Evolutionary conservation across 2,797 vertebrate genomes (phyloP).

Genomic region (Tenualosa ilisha): DNA sequence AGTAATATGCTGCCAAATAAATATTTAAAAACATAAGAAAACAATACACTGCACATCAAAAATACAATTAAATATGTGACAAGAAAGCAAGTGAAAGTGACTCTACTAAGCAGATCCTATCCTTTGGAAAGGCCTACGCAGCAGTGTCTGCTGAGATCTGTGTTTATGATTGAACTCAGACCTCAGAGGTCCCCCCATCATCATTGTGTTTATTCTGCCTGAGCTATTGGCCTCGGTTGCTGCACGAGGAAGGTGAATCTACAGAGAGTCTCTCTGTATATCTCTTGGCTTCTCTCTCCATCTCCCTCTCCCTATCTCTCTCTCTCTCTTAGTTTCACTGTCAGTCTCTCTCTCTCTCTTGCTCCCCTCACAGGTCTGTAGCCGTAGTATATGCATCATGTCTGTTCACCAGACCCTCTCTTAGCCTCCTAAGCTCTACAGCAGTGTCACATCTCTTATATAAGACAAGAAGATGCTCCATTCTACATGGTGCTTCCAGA

Average conservation of each 20-base stretch:
- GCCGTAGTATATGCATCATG: not conserved
- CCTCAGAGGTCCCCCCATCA: not conserved
- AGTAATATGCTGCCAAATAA: not conserved
- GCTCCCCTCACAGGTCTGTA: not conserved
- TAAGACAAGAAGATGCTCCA: not conserved
- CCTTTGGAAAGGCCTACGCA: not conserved
- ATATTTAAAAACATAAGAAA: not conserved
- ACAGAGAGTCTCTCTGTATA: not conserved
- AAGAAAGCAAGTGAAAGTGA: too few relatives aligned
- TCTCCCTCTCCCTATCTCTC: not conserved
- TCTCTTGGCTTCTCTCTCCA: not conserved
- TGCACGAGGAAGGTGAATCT: not conserved
- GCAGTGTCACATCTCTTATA: not conserved
- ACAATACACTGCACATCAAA: too few relatives aligned
- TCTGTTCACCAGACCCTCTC: not conserved
- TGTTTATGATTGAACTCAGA: not conserved
- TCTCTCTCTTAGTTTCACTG: not conserved
- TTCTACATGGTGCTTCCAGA: not conserved
- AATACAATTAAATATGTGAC: too few relatives aligned
- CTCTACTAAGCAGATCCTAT: too few relatives aligned
- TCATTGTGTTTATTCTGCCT: not conserved
- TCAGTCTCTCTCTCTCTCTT: not conserved
- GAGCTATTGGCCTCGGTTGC: not conserved
- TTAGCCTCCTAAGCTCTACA: too few relatives aligned
- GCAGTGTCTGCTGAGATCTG: not conserved